Conservation (phyloP, 2,888 invertebrate species). For the Halictus ligatus region DNA sequence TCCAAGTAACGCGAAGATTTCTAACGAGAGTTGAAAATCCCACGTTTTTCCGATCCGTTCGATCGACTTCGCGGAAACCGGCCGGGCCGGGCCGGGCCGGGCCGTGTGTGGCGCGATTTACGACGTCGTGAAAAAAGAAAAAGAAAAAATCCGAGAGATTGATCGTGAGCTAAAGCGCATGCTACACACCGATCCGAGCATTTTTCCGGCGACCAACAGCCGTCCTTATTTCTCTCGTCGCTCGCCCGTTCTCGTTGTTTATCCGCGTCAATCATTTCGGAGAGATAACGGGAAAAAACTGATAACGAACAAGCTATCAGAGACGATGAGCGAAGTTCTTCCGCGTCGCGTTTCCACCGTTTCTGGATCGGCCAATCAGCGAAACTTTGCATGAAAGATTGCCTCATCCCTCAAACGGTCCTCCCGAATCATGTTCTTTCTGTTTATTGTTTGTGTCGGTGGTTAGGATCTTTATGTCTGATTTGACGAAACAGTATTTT, state of each 20-base stretch:
- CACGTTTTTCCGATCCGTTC: slow-evolving; percentile 21
- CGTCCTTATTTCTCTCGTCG: slow-evolving; percentile 49
- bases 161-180: slow-evolving; percentile 56
- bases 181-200: slow-evolving; percentile 29
- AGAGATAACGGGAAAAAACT: slow-evolving; percentile 44
- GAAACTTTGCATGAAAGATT: not conserved
- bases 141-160: slow-evolving; percentile 28
- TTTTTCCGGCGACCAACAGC: slow-evolving; percentile 36
- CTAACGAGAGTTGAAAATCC: not conserved
- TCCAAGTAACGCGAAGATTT: slow-evolving; percentile 19
- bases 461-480: too few relatives aligned
- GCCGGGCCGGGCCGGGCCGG: too few relatives aligned
- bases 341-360: not conserved
- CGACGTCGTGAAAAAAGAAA: slow-evolving; percentile 25
- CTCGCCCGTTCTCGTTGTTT: slow-evolving; percentile 48
- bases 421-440: not conserved
- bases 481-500: too few relatives aligned
- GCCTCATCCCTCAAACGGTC: not conserved
- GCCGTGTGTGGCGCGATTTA: slow-evolving; percentile 37
- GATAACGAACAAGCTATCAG: slow-evolving; percentile 58
- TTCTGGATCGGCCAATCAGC: not conserved
- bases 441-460: not conserved
- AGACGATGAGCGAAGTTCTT: slow-evolving; percentile 28
- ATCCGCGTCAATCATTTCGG: slow-evolving; percentile 55
- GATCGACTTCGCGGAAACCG: slow-evolving; percentile 24